These are phyloP conservation scores for Ichneumoninae sp. DNA, from an alignment of 2,888 invertebrate genomes.

Conservation along the genomic window DNA sequence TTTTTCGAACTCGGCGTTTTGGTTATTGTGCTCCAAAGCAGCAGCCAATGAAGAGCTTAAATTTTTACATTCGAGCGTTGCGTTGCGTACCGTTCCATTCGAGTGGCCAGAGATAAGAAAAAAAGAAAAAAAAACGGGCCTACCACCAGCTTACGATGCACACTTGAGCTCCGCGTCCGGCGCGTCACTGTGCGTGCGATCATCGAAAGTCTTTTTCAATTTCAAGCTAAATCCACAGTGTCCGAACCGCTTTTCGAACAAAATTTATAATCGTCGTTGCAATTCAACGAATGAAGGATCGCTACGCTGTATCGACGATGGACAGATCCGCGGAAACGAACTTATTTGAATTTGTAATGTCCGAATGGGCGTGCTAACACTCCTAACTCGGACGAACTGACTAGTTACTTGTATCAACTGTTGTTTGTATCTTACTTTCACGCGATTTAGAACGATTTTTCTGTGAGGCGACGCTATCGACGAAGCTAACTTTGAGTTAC, in stretches of 20 bases:
- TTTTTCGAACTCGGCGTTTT: not conserved
- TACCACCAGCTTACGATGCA: slow-evolving; percentile 23
- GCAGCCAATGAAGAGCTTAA: not conserved
- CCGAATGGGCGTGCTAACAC: slow-evolving; percentile 64
- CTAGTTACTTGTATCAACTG: not conserved
- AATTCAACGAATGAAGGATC: not conserved
- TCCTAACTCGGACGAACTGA: slow-evolving; percentile 57
- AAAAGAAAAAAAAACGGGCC: slow-evolving; percentile 45
- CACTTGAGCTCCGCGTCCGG: slow-evolving; percentile 32
- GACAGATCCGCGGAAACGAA: slow-evolving; percentile 14
- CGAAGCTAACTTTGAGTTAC: slow-evolving; percentile 7
- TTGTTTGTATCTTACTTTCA: slow-evolving; percentile 51
- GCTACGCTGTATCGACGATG: slow-evolving; percentile 1
- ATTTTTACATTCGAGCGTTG: slow-evolving; percentile 3
- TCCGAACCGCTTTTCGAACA: not conserved
- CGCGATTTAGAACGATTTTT: slow-evolving; percentile 40
- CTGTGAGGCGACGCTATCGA: not conserved
- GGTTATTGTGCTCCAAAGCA: not conserved
- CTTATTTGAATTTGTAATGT: slow-evolving; percentile 46
- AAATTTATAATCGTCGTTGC: not conserved
- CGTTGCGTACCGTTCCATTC: slow-evolving; percentile 32
- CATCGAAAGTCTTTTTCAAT: slow-evolving; percentile 36
- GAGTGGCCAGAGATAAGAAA: not conserved
- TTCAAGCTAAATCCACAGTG: slow-evolving; percentile 25
- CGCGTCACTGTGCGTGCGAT: slow-evolving; percentile 55